Conservation (phyloP, 2,797 vertebrate species). For the Bovichtus diacanthus region DNA sequence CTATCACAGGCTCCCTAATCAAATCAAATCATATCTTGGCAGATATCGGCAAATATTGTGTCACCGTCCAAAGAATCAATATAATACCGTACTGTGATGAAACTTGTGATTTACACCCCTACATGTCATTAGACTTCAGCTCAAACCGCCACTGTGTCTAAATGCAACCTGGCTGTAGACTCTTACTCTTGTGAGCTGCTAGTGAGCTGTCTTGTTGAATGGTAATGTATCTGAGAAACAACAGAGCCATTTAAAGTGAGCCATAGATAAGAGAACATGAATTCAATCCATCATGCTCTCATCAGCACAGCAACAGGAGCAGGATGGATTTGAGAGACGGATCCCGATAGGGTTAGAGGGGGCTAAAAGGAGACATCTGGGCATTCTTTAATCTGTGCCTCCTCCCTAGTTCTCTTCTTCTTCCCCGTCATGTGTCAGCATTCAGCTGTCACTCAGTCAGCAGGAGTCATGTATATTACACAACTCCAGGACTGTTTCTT, state of each 20-base stretch:
- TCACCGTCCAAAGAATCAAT: no score
- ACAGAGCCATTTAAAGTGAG: constrained; percentile 4
- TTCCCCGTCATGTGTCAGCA: constrained; percentile 9
- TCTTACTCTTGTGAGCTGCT: no score
- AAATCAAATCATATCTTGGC: no score
- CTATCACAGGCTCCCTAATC: no score
- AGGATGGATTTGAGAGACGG: constrained; percentile 6
- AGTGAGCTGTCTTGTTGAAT: constrained; percentile 5
- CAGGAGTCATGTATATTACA: background rate
- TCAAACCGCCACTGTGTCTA: no score
- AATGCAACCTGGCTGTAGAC: no score
- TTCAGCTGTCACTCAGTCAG: constrained; percentile 13
- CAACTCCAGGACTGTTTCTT: background rate
- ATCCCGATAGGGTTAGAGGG: constrained; percentile 9
- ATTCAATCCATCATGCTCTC: constrained; percentile 24
- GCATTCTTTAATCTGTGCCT: constrained; percentile 19
- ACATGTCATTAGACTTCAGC: no score
- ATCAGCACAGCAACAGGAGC: constrained; percentile 5
- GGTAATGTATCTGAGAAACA: constrained; percentile 20
- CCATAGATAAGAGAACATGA: constrained; percentile 4
- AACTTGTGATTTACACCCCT: no score
- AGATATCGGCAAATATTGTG: no score
- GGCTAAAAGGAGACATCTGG: constrained; percentile 24
- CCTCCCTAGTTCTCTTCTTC: constrained; percentile 5
- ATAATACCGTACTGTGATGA: no score